Evolutionary conservation across 2,113 vertebrate genomes (phyloP), one percentile per base, ranked within the genome.

Genomic region (Azemiops feae): DNA sequence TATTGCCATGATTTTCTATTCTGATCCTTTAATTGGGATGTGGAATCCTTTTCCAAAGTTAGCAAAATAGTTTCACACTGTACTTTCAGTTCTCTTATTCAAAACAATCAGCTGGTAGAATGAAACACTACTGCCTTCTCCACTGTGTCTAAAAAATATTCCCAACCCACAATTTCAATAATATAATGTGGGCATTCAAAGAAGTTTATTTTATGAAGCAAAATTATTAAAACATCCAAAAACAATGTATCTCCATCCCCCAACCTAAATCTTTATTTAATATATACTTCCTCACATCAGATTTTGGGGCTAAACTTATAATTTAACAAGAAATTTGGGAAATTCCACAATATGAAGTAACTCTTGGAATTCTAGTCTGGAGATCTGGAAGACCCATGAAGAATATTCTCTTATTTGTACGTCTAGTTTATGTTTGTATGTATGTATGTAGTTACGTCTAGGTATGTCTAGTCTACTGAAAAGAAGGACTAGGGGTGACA

Each of bases 11-110:
- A 87, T 88, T 92, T 94, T 60, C 89, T 57, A 45, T 92, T 60
- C 93, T 92, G 89, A 94, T 93, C 89, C 89, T 91, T 92, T 94
- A 92, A 94, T n/a, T 91, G 93, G 92, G 89, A 91, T 90, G 87
- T 0, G 1, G 92, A 95, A 94, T 89, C 89, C 92, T 94, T 74
- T 93, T 94, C 91, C 91, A 45, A 87, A 57, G 94, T 90, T 25
- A 92, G 91, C 74, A 74, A 64, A 93, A 91, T 34, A 91, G 94
- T 92, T 94, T 93, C 87, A 45, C 11, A 60, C 22, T 89, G 88
- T 88, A 43, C 64, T 91, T 91, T 91, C 55, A 4, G 54, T 93
- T 85, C 93, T 7, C 3, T 94, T 85, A 91, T 86, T 87, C 34
- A 0, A 60, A 55, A 91, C 64, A 88, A 91, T 93, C 90, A 92